Conservation (phyloP, 2,113 vertebrate genomes). For the Sakesphorus luctuosus region DNA sequence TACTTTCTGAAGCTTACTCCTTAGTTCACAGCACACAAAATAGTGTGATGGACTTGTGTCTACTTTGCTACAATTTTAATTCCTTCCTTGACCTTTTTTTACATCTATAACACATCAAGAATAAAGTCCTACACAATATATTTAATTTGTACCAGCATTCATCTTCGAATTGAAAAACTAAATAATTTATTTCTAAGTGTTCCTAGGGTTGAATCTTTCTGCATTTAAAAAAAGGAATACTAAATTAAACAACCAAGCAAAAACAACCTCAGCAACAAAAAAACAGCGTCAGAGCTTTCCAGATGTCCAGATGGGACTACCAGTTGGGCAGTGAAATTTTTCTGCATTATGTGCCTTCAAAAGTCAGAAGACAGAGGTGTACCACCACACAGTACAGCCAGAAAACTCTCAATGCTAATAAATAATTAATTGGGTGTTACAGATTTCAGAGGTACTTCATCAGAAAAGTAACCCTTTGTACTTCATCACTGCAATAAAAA, state of each 20-base stretch:
- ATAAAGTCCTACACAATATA: background rate
- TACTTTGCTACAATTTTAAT: background rate
- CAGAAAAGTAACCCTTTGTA: background rate
- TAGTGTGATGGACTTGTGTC: background rate
- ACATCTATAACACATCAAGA: background rate
- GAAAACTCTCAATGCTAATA: background rate
- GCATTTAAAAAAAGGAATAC: background rate
- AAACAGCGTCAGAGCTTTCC: background rate
- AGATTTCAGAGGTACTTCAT: background rate
- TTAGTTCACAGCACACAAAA: background rate
- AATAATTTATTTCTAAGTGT: background rate
- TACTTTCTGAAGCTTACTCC: background rate
- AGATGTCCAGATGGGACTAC: background rate
- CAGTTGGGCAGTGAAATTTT: background rate
- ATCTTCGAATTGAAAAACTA: background rate
- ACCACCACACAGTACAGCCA: background rate
- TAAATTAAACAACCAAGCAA: background rate
- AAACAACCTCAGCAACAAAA: rapidly evolving
- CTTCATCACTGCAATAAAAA: background rate
- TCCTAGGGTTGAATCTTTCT: background rate
- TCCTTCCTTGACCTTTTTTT: background rate
- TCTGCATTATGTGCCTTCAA: background rate
- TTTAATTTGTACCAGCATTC: background rate
- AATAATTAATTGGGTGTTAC: background rate
- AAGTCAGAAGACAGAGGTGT: background rate